Evolutionary conservation across 2,113 vertebrate genomes (phyloP).

Genomic region (Noctilio leporinus): DNA sequence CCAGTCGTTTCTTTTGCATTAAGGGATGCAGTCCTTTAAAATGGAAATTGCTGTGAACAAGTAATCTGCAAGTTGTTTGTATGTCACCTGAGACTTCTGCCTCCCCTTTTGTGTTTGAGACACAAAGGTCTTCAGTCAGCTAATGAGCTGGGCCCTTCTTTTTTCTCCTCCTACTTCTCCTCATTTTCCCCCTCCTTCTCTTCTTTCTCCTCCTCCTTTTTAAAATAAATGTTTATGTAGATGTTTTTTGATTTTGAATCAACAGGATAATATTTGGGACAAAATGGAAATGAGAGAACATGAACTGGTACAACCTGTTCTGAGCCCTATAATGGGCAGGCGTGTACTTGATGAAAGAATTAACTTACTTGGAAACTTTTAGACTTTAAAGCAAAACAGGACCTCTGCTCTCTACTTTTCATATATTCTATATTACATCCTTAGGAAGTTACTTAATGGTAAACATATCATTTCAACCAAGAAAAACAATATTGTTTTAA

Average conservation of each 20-base stretch:
- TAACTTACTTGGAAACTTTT: background rate
- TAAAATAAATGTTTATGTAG: background rate
- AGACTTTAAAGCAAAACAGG: background rate
- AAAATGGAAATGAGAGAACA: background rate
- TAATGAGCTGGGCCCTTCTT: background rate
- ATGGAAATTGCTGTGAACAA: background rate
- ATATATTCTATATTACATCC: background rate
- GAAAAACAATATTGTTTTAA: background rate
- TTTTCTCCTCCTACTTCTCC: background rate
- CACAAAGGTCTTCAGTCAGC: background rate
- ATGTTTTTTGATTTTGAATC: background rate
- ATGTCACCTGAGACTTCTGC: background rate
- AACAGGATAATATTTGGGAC: background rate
- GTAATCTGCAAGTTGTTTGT: background rate
- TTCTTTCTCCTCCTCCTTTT: background rate
- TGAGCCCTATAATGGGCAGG: background rate
- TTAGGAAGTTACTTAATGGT: background rate
- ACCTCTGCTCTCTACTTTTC: background rate
- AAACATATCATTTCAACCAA: background rate
- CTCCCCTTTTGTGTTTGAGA: background rate
- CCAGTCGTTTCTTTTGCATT: background rate
- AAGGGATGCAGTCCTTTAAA: background rate
- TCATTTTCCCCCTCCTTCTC: background rate
- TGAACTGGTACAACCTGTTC: background rate
- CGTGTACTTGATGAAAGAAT: background rate